These are phyloP conservation scores for Alces alces DNA, from an alignment of 2,113 vertebrate species.

Conservation along the genomic window DNA sequence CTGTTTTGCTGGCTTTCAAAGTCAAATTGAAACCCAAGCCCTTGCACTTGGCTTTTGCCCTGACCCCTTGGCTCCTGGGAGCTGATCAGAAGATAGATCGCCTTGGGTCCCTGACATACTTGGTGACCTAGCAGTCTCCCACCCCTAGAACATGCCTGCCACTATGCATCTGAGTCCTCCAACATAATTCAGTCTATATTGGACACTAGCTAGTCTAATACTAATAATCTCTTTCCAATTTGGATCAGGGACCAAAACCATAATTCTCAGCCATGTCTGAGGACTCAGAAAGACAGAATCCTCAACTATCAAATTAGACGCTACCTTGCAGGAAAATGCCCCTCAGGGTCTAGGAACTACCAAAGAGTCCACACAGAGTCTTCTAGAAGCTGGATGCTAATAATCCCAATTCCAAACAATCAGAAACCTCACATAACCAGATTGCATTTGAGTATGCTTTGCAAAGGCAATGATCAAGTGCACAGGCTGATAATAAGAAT, in stretches of 20 bases:
- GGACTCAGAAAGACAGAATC: neutral
- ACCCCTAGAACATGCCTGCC: neutral
- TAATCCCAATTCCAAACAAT: neutral
- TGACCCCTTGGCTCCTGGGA: constrained; percentile 50
- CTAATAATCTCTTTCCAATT: constrained; percentile 54
- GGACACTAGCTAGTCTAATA: neutral
- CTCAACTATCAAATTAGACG: neutral
- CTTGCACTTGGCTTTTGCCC: neutral
- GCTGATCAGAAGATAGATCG: constrained; percentile 16
- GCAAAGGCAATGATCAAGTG: neutral
- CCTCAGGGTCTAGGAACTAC: neutral
- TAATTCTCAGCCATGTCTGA: constrained; percentile 20
- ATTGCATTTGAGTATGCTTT: neutral
- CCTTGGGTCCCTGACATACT: neutral
- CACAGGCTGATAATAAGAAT: neutral
- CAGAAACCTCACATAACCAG: neutral
- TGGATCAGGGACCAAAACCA: constrained; percentile 39
- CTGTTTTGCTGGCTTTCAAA: constrained; percentile 22
- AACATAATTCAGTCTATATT: constrained; percentile 1
- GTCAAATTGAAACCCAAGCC: constrained; percentile 9
- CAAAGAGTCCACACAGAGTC: neutral
- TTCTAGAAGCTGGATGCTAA: neutral
- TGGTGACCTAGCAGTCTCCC: neutral
- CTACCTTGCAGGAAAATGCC: constrained; percentile 18
- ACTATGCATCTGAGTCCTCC: neutral